Evolutionary conservation across 1,140 invertebrate genomes (phyloP), one percentile per base, ranked within the genome.

Genomic region (Idris sp.): DNA sequence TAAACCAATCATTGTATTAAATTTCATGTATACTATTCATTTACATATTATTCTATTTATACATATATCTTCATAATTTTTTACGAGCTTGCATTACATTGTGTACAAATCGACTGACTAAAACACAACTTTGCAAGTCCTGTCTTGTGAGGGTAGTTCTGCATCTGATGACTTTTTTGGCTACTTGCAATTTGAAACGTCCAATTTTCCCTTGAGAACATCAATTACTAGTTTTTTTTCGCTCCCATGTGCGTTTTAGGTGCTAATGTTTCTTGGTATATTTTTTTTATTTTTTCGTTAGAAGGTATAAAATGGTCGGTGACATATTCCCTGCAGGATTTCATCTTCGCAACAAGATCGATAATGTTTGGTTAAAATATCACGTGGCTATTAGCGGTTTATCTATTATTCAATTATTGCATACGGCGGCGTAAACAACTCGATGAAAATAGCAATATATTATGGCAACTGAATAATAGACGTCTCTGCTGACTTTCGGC

Each of bases 111-210:
- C 49, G 51, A 56, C 18, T 51, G 43, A 43, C 44, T 54, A 67
- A 67, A 56, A 46, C 41, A 56, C 62, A 25, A 48, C 14, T 68
- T 67, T 49, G 40, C 41, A 38, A 11, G 44, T n/a, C n/a, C 14
- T 49, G 49, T 54, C 62, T 56, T 44, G 53, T 25, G 64, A 58
- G 51, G 22, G 33, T 58, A 31, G 35, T 9, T 13, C 25, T 51
- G 64, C 64, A 58, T 35, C 43, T 43, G 64, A 68, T 68, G 44
- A 53, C 51, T 49, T 58, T 68, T 68, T 68, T 18, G 25, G 33
- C 31, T 46, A 48, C 64, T 67, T 67, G 40, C 35, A 4, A 62
- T 26, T 11, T 8, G 35, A 62, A 49, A 11, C 16, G 16, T 36
- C 61, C 61, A 31, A 65, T 65, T 53, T 38, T 10, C 38, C 25